phyloP scores from a whole-genome alignment of 2,113 vertebrate genomes.

The Petrocephalus microphthalmus region DNA sequence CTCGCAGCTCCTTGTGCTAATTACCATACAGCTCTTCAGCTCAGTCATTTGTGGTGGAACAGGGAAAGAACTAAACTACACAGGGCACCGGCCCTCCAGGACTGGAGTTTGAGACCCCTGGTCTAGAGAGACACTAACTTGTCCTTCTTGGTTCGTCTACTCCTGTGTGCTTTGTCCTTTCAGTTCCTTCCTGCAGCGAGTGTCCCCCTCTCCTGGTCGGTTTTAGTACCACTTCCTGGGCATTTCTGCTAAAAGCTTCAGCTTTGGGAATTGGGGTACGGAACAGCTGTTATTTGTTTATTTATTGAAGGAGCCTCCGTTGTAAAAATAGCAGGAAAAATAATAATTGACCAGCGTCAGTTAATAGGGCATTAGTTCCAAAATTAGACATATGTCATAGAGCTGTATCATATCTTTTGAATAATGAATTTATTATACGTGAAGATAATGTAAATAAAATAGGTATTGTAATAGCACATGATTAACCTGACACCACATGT shows the following conservation, averaged over 20 bases:
- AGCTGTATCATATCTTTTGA: neutral
- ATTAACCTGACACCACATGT: neutral
- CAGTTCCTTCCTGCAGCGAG: neutral
- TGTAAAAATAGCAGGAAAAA: neutral
- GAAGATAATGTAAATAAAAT: neutral
- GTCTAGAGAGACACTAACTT: neutral
- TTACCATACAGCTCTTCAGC: too few species aligned
- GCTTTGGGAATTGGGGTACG: neutral
- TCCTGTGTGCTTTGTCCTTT: neutral
- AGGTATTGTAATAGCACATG: neutral
- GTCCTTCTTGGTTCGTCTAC: neutral
- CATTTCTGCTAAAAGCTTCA: neutral
- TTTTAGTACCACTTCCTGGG: neutral
- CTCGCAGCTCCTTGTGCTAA: too few species aligned
- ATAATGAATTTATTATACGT: slow-evolving; percentile 3
- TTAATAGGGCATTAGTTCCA: neutral
- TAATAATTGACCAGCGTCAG: neutral
- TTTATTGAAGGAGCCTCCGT: neutral
- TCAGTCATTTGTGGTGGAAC: too few species aligned
- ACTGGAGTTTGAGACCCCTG: too few species aligned
- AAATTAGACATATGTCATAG: neutral
- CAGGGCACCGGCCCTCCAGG: too few species aligned
- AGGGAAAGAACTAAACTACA: too few species aligned
- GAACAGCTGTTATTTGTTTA: slow-evolving; percentile 10
- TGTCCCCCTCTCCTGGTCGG: neutral